Conservation (phyloP, 92 coral and sea anemone genomes). For the Zoanthus gigantus region DNA sequence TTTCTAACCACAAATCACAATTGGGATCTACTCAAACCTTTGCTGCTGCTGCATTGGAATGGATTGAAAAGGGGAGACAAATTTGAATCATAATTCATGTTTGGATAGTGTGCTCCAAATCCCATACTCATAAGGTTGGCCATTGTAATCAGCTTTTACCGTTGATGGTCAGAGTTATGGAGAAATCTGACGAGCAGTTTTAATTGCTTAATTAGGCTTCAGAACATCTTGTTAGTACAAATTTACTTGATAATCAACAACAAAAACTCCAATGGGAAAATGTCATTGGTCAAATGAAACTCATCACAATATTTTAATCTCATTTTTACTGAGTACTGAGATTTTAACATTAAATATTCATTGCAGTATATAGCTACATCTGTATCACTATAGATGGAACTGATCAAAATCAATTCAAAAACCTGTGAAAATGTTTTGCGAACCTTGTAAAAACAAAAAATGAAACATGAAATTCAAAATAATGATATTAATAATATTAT, state of each 20-base stretch:
- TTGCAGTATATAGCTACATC: not conserved
- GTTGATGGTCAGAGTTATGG: conserved; percentile 39
- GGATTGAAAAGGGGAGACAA: conserved; percentile 74
- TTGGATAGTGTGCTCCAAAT: conserved; percentile 69
- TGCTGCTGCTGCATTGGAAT: conserved; percentile 60
- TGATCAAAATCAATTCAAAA: not conserved
- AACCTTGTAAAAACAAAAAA: not conserved
- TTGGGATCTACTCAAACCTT: conserved; percentile 71
- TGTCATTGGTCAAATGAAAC: conserved; percentile 26
- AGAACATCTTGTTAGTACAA: conserved; percentile 70
- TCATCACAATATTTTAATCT: conserved; percentile 24
- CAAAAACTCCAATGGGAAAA: conserved; percentile 17
- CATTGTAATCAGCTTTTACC: conserved; percentile 34
- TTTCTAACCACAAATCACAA: conserved; percentile 58
- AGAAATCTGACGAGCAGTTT: conserved; percentile 69
- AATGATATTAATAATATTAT: not conserved
- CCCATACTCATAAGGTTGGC: conserved; percentile 83
- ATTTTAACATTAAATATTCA: conserved; percentile 27
- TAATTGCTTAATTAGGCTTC: conserved; percentile 76
- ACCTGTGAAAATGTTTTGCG: not conserved
- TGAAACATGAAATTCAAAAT: not conserved
- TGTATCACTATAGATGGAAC: conserved; percentile 9
- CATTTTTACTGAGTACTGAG: conserved; percentile 32
- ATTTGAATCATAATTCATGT: conserved; percentile 73
- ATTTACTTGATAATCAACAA: conserved; percentile 64